Evolutionary conservation across 2,113 vertebrate genomes (phyloP).

Genomic region (Psittacara wagleri): DNA sequence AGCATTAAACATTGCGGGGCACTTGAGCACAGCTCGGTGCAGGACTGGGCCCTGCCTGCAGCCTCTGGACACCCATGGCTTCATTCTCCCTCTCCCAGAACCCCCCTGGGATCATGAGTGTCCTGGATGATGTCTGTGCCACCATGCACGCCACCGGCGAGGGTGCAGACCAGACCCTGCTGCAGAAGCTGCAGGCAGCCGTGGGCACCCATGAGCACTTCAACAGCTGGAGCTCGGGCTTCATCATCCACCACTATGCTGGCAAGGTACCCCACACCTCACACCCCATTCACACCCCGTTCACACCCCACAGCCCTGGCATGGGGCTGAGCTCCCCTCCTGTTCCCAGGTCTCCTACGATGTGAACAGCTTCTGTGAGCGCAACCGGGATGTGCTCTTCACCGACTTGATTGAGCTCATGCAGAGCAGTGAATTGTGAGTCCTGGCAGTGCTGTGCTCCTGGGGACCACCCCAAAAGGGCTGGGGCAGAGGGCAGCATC

Average conservation of each 20-base stretch:
- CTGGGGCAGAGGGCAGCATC: not conserved
- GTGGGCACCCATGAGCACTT: slow-evolving; percentile 96
- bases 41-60: not conserved
- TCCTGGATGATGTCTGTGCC: slow-evolving; percentile 95
- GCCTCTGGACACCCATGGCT: not conserved
- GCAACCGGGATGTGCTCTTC: slow-evolving; percentile 94
- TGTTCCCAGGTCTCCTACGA: slow-evolving; percentile 89
- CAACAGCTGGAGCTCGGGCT: slow-evolving; percentile 93
- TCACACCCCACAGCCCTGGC: not conserved
- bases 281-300: not conserved
- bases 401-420: slow-evolving; percentile 94
- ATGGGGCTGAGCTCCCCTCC: not conserved
- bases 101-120: slow-evolving; percentile 95
- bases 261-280: slow-evolving; percentile 81
- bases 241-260: slow-evolving; percentile 95
- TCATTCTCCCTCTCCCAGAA: slow-evolving; percentile 68
- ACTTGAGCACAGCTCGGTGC: not conserved
- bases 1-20: not conserved
- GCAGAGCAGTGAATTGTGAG: slow-evolving; percentile 95
- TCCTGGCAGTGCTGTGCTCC: not conserved
- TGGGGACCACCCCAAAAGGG: not conserved
- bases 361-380: slow-evolving; percentile 90
- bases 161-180: slow-evolving; percentile 88
- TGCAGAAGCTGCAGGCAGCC: slow-evolving; percentile 92
- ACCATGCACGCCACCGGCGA: slow-evolving; percentile 95